Base-by-base conservation (phyloP, 2,113 vertebrate genomes). In the Polyodon spathula region DNA sequence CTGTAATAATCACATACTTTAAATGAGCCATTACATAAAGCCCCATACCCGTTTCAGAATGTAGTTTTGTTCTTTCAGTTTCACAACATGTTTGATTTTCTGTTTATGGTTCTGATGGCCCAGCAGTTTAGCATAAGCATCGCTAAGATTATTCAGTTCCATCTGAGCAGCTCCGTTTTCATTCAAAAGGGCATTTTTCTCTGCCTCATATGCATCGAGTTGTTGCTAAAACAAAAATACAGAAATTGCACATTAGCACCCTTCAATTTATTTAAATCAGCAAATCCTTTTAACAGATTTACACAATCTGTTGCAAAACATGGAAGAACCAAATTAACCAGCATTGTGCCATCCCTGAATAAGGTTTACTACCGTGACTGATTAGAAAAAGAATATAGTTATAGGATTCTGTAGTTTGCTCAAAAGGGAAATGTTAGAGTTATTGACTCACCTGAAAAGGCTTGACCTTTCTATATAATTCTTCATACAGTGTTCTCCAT, bases 101-200 rank as follows among this genome's bases (percentile, higher is more conserved):
- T 98, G 96, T 70, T 89, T 92, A 72, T 95, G 90, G 78, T 98
- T 98, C 73, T 98, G 96, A 73, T 98, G 96, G 41, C 96, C 95
- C 66, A 98, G 78, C 62, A 98, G 83, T 27, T 82, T 86, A 14
- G 91, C 92, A 40, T 97, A 98, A 0, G 93, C 93, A 9, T 90
- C 84, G 1, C 90, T 84, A 46, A 98, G 58, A 71, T 90, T 91
- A 76, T 88, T 94, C 48, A 98, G 72, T 67, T 98, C 88, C 40
- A 92, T 92, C 73, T 97, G 92, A 54, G 93, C 88, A 4, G 81
- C 85, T 41, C 93, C 93, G 0, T 93, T 90, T 69, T 97, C 89
- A 57, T 81, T 93, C 63, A 97, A 69, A 1, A 98, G 79, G 0
- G 73, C 87, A 42, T 86, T 82, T 65, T 87, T 89, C 74, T 98